A percentile compares a stretch with the other conserved stretches of the same genome.
These are phyloP conservation scores for Chauna torquata DNA, from an alignment of 2,113 vertebrate species.

Conservation along the genomic window DNA sequence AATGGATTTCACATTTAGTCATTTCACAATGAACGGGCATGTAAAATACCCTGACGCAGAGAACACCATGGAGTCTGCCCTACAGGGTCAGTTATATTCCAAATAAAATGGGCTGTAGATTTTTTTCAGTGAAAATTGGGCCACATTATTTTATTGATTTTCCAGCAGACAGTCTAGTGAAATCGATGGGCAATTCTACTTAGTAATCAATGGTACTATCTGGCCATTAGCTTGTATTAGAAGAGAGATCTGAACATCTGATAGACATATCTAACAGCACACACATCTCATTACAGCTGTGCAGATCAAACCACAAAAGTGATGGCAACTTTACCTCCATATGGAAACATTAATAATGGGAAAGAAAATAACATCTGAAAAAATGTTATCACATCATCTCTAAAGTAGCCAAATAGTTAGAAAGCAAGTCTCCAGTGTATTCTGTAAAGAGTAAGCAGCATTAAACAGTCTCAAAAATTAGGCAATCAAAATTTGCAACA, in stretches of 20 bases:
- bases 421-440: not conserved
- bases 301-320: not conserved
- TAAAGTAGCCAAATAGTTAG: not conserved
- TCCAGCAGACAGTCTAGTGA: not conserved
- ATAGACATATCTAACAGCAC: not conserved
- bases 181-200: constrained; percentile 40
- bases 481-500: not conserved
- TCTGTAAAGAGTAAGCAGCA: not conserved
- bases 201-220: constrained; percentile 35
- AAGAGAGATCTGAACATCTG: not conserved
- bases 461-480: not conserved
- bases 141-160: constrained; percentile 22
- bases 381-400: not conserved
- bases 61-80: not conserved
- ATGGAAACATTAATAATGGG: not conserved
- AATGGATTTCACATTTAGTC: not conserved
- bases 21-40: not conserved
- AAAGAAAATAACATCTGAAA: not conserved
- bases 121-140: constrained; percentile 20
- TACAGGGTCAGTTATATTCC: not conserved
- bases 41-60: not conserved
- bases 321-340: not conserved
- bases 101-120: not conserved
- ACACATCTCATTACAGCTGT: not conserved
- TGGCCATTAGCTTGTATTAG: constrained; percentile 10